These are phyloP conservation scores for Sebastes diploproa DNA, from an alignment of 2,797 vertebrate genomes.

Conservation along the genomic window DNA sequence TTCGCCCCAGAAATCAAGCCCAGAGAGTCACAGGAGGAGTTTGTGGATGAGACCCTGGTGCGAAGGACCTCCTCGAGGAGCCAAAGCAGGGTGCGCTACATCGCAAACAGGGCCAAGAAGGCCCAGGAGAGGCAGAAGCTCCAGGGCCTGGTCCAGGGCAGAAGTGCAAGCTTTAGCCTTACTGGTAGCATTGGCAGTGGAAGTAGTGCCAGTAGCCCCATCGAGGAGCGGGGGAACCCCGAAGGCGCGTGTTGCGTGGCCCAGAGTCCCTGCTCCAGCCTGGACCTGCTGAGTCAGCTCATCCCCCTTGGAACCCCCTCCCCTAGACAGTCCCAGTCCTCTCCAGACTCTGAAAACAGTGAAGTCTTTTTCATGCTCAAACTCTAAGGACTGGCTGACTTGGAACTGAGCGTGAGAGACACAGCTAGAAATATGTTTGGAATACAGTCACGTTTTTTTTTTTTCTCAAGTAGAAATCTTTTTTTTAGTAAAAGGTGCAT, in stretches of 20 bases:
- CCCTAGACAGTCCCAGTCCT: slow-evolving; percentile 45
- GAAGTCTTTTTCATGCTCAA: slow-evolving; percentile 87
- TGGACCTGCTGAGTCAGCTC: slow-evolving; percentile 73
- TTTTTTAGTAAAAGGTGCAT: slow-evolving; percentile 28
- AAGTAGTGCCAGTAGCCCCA: slow-evolving; percentile 73
- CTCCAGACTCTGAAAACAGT: slow-evolving; percentile 69
- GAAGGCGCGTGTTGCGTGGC: slow-evolving; percentile 91
- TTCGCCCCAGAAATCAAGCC: slow-evolving; percentile 46
- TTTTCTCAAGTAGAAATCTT: slow-evolving; percentile 33
- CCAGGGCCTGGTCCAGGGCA: slow-evolving; percentile 75
- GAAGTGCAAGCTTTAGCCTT: slow-evolving; percentile 46
- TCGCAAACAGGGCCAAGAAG: slow-evolving; percentile 91
- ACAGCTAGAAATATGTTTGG: slow-evolving; percentile 38
- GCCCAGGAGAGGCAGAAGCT: slow-evolving; percentile 91
- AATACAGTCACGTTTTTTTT: slow-evolving; percentile 26
- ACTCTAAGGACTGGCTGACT: slow-evolving; percentile 72
- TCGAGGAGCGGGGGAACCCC: slow-evolving; percentile 91
- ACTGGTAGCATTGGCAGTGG: slow-evolving; percentile 19
- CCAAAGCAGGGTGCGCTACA: slow-evolving; percentile 93
- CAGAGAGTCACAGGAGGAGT: slow-evolving; percentile 36
- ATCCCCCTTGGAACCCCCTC: slow-evolving; percentile 56
- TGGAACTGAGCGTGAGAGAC: slow-evolving; percentile 53
- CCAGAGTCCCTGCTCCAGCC: slow-evolving; percentile 81
- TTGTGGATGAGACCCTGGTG: slow-evolving; percentile 75
- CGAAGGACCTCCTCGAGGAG: slow-evolving; percentile 91